Base-by-base conservation (phyloP, 2,888 invertebrate genomes). In the Urechis unicinctus region DNA sequence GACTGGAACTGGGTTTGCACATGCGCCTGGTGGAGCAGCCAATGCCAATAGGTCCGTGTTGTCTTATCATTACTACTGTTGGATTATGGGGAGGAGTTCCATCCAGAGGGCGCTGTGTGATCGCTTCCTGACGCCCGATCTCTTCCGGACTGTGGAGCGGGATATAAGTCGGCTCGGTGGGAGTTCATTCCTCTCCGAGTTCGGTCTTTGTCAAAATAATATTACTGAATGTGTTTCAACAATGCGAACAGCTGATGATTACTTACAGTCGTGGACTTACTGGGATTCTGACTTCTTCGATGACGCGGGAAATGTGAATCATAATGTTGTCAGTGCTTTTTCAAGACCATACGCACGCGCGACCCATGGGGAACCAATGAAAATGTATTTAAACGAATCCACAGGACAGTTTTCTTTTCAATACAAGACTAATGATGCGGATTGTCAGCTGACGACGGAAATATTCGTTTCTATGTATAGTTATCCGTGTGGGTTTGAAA, bases 341-440 rank as follows among this genome's bases (percentile, higher is more conserved):
- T 52, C 53, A 6, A 50, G 70, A 17, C 46, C 61, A 13, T 70
- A 71, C 53, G 61, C 67, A 0, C 57, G 59, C 24, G 68, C 68
- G 1, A 55, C 62, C 2, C 64, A 66, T 26, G 70, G 70, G 5
- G 57, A 42, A 3, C 68, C 68, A 0, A 24, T 52, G 9, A 36
- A 31, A 2, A 59, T 63, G 56, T 45, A 36, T 36, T 36, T 17
- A 36, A 21, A 17, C 58, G 69, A 69, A 77, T 85, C 85, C 89
- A 92, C 29, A 94, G 80, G 21, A 83, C 83, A 66, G n/a, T n/a
- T n/a, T n/a, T n/a, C n/a, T n/a, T n/a, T n/a, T n/a, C n/a, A n/a
- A n/a, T n/a, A n/a, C n/a, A n/a, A n/a, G n/a, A n/a, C n/a, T n/a
- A n/a, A n/a, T n/a, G n/a, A n/a, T n/a, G n/a, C n/a, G n/a, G n/a